Evolutionary conservation across 2,113 vertebrate species (phyloP), one percentile per base, ranked within the genome.

Genomic region (Crypturellus undulatus): DNA sequence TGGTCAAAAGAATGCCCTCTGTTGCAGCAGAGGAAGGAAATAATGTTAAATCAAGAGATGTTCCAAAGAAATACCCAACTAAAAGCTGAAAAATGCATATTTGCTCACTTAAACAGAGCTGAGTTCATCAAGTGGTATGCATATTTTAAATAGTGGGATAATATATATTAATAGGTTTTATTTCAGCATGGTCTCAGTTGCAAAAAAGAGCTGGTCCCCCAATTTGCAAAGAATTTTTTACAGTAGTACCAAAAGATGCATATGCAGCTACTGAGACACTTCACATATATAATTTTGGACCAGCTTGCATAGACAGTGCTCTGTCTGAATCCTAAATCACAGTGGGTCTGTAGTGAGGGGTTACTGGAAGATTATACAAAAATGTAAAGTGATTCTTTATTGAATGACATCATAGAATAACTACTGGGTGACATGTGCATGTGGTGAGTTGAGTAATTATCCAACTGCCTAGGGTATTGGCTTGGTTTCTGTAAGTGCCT

Each of bases 1-100:
- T 49, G 21, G 11, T 22, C 1, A 20, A 28, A 51, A 84, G n/a
- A 42, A 13, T 3, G 0, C 2, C 1, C 28, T 38, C 1, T 25
- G 3, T 63, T 72, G 75, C 7, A 79, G 14, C 3, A 72, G 83
- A 47, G 42, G 4, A 67, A 20, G n/a, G 17, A 60, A 71, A 7
- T 71, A 42, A 19, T 68, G 13, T 70, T 79, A 78, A 43, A 73
- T 85, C 8, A 51, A 54, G 18, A 49, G 8, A 3, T 75, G 1
- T 75, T 81, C 34, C 18, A 36, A 81, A 40, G 26, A 73, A 92
- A 40, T 45, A 47, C 3, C 19, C 52, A 45, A 30, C 22, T 18
- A 32, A 81, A 75, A 45, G 22, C 78, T 84, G 45, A 3, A 19
- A 75, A 84, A 65, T 4, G 0, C 2, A 6, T 5, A 1, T 9